A percentile compares a stretch with the other conserved stretches of the same genome.
Evolutionary conservation across 2,113 vertebrate genomes (phyloP).

Genomic region (Crotalus horridus): DNA sequence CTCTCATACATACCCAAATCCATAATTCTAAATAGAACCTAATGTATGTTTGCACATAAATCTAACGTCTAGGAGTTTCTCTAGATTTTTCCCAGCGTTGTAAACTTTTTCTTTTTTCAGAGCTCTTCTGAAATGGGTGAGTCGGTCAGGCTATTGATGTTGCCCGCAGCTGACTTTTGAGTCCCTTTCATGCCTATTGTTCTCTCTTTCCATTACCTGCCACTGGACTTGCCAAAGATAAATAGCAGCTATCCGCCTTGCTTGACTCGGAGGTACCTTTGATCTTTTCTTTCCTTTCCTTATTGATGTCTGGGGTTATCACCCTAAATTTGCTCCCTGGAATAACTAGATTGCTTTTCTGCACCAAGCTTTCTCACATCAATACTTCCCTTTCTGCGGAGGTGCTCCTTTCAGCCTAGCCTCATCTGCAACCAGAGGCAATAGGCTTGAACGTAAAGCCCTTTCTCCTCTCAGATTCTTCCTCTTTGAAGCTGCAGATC

Average conservation of each 20-base stretch:
- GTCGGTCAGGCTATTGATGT: neutral
- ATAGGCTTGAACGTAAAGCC: neutral
- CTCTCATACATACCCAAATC: neutral
- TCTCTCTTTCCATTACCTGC: neutral
- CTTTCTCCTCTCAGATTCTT: neutral
- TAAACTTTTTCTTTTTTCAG: neutral
- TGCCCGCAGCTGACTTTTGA: neutral
- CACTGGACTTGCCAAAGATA: neutral
- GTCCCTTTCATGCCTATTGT: neutral
- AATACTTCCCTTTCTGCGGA: neutral
- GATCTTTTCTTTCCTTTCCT: slow-evolving; percentile 8
- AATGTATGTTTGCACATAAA: neutral
- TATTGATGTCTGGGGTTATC: slow-evolving; percentile 14
- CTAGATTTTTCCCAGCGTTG: neutral
- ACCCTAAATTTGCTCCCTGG: slow-evolving; percentile 19
- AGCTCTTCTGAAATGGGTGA: neutral
- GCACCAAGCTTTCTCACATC: neutral
- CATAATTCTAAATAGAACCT: neutral
- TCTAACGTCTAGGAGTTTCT: neutral
- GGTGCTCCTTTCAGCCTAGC: neutral
- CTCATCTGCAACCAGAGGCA: neutral
- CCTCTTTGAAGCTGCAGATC: neutral
- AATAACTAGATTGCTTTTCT: slow-evolving; percentile 16
- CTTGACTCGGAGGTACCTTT: neutral
- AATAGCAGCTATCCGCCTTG: neutral